Evolutionary conservation across 2,797 vertebrate species (phyloP).

Genomic region (Sebastes trivittatus): DNA sequence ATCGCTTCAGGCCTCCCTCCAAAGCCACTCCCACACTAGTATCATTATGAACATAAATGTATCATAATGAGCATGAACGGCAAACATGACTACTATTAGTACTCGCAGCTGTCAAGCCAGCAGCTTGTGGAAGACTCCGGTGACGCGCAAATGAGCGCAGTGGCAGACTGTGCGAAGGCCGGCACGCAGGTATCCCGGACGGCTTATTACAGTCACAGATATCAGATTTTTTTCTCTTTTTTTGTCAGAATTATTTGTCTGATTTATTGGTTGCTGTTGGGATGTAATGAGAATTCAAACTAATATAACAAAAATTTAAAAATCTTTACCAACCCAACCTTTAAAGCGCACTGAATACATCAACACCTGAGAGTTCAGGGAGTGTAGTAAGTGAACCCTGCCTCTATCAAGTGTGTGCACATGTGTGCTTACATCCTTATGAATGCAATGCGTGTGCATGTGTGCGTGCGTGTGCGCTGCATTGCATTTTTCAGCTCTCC

Average conservation of each 20-base stretch:
- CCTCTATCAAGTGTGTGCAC: background rate
- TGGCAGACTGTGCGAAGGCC: no score
- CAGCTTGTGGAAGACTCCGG: no score
- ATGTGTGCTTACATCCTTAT: background rate
- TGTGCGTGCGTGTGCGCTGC: background rate
- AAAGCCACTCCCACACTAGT: background rate
- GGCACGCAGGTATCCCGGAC: no score
- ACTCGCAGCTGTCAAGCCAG: background rate
- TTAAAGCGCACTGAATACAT: constrained; percentile 1
- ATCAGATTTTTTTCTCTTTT: background rate
- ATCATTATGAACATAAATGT: background rate
- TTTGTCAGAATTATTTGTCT: background rate
- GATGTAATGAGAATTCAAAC: background rate
- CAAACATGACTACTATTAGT: background rate
- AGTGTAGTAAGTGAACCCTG: background rate
- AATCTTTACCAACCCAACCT: background rate
- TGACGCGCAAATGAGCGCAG: no score
- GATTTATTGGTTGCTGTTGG: background rate
- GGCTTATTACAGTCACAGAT: no score
- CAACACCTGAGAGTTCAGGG: background rate
- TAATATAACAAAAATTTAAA: background rate
- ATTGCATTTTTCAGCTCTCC: constrained; percentile 55
- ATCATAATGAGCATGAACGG: background rate
- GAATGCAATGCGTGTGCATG: background rate
- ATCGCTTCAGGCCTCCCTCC: background rate